Evolutionary conservation across 2,888 invertebrate species (phyloP).

Genomic region (Agriopis aurantiaria): DNA sequence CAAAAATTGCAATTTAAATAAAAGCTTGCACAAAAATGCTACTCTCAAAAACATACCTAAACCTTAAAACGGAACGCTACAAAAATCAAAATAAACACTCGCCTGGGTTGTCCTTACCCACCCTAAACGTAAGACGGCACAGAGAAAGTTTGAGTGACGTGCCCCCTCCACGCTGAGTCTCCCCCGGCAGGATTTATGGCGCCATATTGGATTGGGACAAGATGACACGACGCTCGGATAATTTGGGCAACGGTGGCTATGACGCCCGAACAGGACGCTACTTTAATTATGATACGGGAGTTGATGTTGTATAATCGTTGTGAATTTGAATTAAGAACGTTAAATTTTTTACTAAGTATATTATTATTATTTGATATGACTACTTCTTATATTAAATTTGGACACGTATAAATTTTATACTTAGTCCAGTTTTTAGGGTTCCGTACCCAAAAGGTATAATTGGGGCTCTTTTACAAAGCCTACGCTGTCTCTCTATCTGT

Average conservation of each 20-base stretch:
- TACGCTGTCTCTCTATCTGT: too few species aligned
- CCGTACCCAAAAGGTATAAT: too few species aligned
- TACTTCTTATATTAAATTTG: too few species aligned
- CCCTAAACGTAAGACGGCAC: slow-evolving; percentile 84
- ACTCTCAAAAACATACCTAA: not conserved
- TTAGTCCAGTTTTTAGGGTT: too few species aligned
- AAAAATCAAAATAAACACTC: slow-evolving; percentile 60
- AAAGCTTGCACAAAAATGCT: too few species aligned
- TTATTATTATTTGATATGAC: not conserved
- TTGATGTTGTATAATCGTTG: slow-evolving; percentile 54
- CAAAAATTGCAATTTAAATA: too few species aligned
- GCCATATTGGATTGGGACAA: slow-evolving; percentile 87
- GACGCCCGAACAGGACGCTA: slow-evolving; percentile 81
- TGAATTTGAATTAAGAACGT: slow-evolving; percentile 41
- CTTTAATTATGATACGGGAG: slow-evolving; percentile 83
- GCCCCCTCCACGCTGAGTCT: slow-evolving; percentile 75
- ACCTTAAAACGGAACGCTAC: slow-evolving; percentile 15
- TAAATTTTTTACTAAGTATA: not conserved
- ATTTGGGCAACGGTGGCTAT: slow-evolving; percentile 85
- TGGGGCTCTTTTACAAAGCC: too few species aligned
- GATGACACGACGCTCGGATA: slow-evolving; percentile 86
- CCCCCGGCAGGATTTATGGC: slow-evolving; percentile 83
- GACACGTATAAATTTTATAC: too few species aligned
- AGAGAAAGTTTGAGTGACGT: slow-evolving; percentile 87
- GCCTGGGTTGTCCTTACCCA: slow-evolving; percentile 71